Evolutionary conservation across 2,113 vertebrate genomes (phyloP).

Genomic region (Onychostoma macrolepis): DNA sequence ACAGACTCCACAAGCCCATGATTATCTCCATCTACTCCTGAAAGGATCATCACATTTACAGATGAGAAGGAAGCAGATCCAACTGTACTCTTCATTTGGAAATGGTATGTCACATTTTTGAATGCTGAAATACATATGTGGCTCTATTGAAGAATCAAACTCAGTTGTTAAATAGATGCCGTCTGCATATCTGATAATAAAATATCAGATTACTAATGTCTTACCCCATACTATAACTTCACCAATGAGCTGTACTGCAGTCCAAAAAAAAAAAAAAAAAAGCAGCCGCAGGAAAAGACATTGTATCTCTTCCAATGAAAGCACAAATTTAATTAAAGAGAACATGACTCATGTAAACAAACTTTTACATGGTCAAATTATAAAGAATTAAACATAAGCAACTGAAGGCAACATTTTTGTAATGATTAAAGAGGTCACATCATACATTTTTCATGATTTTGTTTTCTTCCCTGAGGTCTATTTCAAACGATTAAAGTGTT

Average conservation of each 20-base stretch:
- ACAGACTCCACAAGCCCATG: constrained; percentile 29
- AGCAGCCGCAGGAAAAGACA: background rate
- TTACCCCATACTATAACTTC: background rate
- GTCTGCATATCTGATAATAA: background rate
- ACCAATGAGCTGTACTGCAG: background rate
- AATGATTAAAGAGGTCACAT: background rate
- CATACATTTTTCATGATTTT: background rate
- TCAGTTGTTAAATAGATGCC: background rate
- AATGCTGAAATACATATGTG: background rate
- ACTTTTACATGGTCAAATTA: background rate
- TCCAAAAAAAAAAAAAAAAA: background rate
- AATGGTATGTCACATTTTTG: background rate
- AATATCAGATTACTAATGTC: background rate
- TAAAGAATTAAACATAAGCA: background rate
- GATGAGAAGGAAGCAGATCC: background rate
- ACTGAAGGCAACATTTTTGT: background rate
- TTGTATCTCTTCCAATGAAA: background rate
- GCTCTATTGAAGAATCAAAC: background rate
- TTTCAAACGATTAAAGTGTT: background rate
- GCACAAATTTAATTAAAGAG: background rate
- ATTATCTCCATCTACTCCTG: constrained; percentile 5
- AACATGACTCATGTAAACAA: background rate
- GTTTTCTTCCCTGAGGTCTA: background rate
- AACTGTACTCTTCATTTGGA: background rate
- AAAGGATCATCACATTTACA: constrained; percentile 7